A percentile compares a stretch with the other conserved stretches of the same genome.
Evolutionary conservation across 2,113 vertebrate species (phyloP).

Genomic region (Maccullochella peelii): DNA sequence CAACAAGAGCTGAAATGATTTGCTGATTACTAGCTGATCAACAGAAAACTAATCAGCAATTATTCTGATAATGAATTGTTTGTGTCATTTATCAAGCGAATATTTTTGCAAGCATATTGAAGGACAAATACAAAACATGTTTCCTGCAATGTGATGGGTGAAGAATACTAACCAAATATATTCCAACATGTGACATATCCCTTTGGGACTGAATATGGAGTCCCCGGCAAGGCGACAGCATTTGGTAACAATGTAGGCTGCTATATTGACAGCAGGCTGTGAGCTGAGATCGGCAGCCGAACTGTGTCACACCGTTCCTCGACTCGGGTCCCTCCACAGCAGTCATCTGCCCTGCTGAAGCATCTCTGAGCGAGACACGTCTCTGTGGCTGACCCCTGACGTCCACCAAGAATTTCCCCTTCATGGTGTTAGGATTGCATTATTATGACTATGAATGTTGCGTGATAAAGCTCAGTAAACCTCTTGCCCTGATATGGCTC

Average conservation of each 20-base stretch:
- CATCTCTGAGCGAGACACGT: not conserved
- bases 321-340: slow-evolving; percentile 20
- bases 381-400: slow-evolving; percentile 4
- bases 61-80: not conserved
- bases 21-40: not conserved
- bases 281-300: slow-evolving; percentile 32
- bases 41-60: not conserved
- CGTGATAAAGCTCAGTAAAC: slow-evolving; percentile 20
- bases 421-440: slow-evolving; percentile 7
- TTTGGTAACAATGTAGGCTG: slow-evolving; percentile 32
- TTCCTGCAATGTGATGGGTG: slow-evolving; percentile 1
- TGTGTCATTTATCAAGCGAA: not conserved
- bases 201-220: slow-evolving; percentile 6
- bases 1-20: not conserved
- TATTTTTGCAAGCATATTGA: not conserved
- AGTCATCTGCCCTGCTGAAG: slow-evolving; percentile 23
- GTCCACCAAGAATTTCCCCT: not conserved
- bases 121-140: slow-evolving; percentile 8
- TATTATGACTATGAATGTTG: slow-evolving; percentile 18
- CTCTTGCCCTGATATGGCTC: slow-evolving; percentile 42
- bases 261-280: slow-evolving; percentile 34
- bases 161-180: slow-evolving; percentile 12
- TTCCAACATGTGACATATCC: slow-evolving; percentile 11
- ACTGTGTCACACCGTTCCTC: slow-evolving; percentile 3
- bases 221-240: not conserved